Conservation (phyloP, 2,888 invertebrate genomes). For the Lithophane ornitopus region DNA sequence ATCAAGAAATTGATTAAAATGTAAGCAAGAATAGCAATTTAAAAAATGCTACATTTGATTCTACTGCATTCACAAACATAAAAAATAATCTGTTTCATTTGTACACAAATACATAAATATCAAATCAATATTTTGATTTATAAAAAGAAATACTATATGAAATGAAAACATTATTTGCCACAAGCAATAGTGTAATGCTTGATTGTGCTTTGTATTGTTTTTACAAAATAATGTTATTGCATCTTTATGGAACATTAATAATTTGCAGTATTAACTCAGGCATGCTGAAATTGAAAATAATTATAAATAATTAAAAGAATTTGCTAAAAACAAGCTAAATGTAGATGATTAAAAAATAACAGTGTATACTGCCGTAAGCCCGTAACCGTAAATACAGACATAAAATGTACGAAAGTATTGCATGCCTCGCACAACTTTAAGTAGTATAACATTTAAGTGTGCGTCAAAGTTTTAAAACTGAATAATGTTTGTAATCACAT, state of each 20-base stretch:
- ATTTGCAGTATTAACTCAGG: background rate
- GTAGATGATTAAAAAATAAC: constrained; percentile 24
- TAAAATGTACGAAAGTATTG: constrained; percentile 17
- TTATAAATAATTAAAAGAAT: constrained; percentile 27
- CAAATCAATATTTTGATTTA: constrained; percentile 14
- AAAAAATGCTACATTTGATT: constrained; percentile 4
- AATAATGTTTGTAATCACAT: constrained; percentile 17
- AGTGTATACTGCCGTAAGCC: background rate
- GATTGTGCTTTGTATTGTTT: background rate
- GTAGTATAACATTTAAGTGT: constrained; percentile 15
- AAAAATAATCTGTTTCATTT: background rate
- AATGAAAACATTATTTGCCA: background rate
- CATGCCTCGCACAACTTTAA: constrained; percentile 14
- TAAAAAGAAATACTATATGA: background rate
- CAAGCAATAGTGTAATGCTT: background rate
- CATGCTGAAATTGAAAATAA: constrained; percentile 5
- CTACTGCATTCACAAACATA: constrained; percentile 26
- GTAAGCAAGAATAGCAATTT: constrained; percentile 11
- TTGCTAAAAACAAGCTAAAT: constrained; percentile 30
- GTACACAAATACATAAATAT: constrained; percentile 11
- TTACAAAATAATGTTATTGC: background rate
- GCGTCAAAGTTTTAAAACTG: constrained; percentile 17
- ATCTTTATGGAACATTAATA: background rate
- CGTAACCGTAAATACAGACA: constrained; percentile 26
- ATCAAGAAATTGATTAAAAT: constrained; percentile 35